Conservation (phyloP, 1,140 invertebrate genomes). For the Drosophila sp. region DNA sequence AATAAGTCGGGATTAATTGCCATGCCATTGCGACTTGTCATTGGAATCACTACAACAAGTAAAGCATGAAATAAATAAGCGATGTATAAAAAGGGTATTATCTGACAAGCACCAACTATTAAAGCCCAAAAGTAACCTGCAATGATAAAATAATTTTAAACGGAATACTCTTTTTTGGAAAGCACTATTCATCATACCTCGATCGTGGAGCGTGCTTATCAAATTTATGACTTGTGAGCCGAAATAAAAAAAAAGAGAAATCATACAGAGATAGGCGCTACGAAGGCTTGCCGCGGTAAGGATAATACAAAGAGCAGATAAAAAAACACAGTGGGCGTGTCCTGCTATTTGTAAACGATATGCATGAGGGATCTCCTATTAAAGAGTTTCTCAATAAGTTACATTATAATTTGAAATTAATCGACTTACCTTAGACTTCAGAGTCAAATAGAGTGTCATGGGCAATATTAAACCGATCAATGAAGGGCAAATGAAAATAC, state of each 20-base stretch:
- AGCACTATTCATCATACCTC: constrained; percentile 51
- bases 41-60: constrained; percentile 87
- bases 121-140: constrained; percentile 85
- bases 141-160: neutral
- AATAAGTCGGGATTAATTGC: constrained; percentile 86
- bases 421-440: constrained; percentile 84
- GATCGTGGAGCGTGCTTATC: constrained; percentile 56
- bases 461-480: constrained; percentile 75
- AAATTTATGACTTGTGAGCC: constrained; percentile 64
- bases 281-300: constrained; percentile 55
- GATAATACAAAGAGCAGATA: constrained; percentile 58
- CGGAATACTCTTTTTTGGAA: neutral
- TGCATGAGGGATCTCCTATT: constrained; percentile 50
- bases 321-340: constrained; percentile 63
- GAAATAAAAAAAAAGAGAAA: constrained; percentile 69
- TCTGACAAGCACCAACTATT: constrained; percentile 83
- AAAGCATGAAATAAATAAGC: constrained; percentile 87
- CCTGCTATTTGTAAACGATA: constrained; percentile 67
- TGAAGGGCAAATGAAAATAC: constrained; percentile 85
- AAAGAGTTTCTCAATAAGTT: neutral
- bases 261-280: constrained; percentile 67
- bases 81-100: constrained; percentile 84
- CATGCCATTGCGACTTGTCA: constrained; percentile 87
- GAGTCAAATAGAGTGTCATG: constrained; percentile 40
- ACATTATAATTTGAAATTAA: neutral